A percentile compares a stretch with the other conserved stretches of the same genome.
Conservation (phyloP, 1,140 invertebrate species). For the Popillia japonica region DNA sequence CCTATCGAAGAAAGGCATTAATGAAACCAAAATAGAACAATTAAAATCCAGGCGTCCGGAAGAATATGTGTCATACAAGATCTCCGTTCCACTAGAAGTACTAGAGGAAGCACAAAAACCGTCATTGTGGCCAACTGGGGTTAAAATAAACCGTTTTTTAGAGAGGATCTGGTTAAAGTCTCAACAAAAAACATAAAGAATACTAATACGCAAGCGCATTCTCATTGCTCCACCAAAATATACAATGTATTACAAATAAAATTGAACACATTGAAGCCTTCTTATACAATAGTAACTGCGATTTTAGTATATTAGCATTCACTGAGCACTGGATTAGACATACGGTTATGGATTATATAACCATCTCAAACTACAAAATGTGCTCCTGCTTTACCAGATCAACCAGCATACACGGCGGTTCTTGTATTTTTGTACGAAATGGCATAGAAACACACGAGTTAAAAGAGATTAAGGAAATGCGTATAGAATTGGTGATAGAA, state of each 20-base stretch:
- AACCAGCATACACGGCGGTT: not conserved
- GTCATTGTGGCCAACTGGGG: not conserved
- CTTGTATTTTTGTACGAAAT: not conserved
- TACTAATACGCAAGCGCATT: no score
- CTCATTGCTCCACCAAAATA: not conserved
- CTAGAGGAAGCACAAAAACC: not conserved
- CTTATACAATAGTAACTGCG: not conserved
- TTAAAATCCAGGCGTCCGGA: not conserved
- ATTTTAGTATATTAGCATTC: not conserved
- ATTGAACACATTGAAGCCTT: not conserved
- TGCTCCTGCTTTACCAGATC: not conserved
- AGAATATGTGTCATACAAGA: not conserved
- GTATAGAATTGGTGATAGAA: not conserved
- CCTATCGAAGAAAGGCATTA: not conserved
- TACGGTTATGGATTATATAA: not conserved
- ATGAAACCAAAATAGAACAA: not conserved
- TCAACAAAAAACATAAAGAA: no score
- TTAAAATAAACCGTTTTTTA: no score
- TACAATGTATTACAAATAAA: not conserved
- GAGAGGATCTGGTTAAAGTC: no score
- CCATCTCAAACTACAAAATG: not conserved
- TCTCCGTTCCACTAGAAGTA: not conserved
- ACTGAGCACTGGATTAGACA: not conserved
- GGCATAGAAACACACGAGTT: not conserved
- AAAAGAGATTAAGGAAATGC: no score